Percentiles rank a stretch among this genome's conserved stretches.
Conservation (phyloP, 2,797 vertebrate species). For the Poeciliopsis turneri region DNA sequence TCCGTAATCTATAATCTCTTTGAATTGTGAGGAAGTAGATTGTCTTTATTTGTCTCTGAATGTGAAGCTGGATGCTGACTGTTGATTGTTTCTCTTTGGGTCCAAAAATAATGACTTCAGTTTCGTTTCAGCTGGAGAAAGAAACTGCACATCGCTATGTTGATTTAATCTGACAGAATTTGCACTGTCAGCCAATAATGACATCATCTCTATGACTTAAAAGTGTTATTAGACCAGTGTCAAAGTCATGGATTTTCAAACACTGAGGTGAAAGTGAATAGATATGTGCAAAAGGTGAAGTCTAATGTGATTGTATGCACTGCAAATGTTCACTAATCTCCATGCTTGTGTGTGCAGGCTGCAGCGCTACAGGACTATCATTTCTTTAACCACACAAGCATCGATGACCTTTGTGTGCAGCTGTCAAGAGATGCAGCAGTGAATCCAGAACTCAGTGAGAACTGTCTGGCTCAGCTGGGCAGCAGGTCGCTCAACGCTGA, state of each 20-base stretch:
- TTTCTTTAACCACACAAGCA: slow-evolving; percentile 79
- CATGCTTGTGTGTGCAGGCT: slow-evolving; percentile 65
- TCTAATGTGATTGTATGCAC: neutral
- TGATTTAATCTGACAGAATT: too few relatives aligned
- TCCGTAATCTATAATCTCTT: neutral
- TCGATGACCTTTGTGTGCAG: slow-evolving; percentile 84
- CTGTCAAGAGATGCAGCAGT: slow-evolving; percentile 58
- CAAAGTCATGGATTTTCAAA: neutral
- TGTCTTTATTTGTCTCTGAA: neutral
- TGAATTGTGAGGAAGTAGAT: neutral
- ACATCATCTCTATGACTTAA: neutral
- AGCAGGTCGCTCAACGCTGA: slow-evolving; percentile 79
- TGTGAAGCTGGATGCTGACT: too few relatives aligned
- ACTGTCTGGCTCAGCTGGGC: slow-evolving; percentile 78
- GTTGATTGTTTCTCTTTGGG: neutral
- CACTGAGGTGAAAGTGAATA: neutral
- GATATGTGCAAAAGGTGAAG: neutral
- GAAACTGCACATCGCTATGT: too few relatives aligned
- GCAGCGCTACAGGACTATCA: slow-evolving; percentile 71
- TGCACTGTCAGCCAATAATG: neutral
- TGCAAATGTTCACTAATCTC: slow-evolving; percentile 2
- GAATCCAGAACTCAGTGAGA: slow-evolving; percentile 58
- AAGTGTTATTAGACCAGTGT: neutral
- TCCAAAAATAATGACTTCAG: neutral
- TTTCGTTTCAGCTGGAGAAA: neutral